Evolutionary conservation across 2,113 vertebrate species (phyloP).

Genomic region (Turdus rufiventris): DNA sequence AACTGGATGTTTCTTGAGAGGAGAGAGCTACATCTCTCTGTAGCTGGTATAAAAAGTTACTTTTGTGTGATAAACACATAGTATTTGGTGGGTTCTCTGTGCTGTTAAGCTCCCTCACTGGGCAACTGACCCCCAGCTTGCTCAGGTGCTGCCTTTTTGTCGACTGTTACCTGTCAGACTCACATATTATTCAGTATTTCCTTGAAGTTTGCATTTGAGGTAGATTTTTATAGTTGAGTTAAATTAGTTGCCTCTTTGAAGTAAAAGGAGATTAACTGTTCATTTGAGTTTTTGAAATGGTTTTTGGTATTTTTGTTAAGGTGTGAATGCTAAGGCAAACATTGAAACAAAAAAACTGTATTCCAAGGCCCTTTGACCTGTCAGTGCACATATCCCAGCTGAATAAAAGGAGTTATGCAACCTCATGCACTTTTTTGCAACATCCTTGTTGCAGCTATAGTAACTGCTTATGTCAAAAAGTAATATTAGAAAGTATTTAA

Average conservation of each 20-base stretch:
- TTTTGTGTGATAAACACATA: neutral
- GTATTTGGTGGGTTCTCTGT: neutral
- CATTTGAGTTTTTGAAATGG: neutral
- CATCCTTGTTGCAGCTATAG: neutral
- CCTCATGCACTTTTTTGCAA: neutral
- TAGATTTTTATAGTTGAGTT: neutral
- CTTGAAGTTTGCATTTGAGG: neutral
- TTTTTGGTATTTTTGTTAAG: neutral
- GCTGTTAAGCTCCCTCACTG: neutral
- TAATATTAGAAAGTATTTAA: slow-evolving; percentile 41
- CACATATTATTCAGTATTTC: neutral
- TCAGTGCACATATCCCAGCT: neutral
- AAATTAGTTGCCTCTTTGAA: neutral
- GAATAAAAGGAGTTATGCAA: neutral
- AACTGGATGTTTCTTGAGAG: neutral
- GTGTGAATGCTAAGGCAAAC: neutral
- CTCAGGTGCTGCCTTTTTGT: neutral
- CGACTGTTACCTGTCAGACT: neutral
- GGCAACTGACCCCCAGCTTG: neutral
- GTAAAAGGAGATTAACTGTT: neutral
- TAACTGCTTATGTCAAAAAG: slow-evolving; percentile 19
- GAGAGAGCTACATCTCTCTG: neutral
- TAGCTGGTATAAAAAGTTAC: neutral
- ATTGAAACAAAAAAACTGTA: neutral
- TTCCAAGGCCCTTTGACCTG: neutral